A percentile compares a stretch with the other conserved stretches of the same genome.
Evolutionary conservation across 2,113 vertebrate genomes (phyloP).

Genomic region (Nothobranchius furzeri): DNA sequence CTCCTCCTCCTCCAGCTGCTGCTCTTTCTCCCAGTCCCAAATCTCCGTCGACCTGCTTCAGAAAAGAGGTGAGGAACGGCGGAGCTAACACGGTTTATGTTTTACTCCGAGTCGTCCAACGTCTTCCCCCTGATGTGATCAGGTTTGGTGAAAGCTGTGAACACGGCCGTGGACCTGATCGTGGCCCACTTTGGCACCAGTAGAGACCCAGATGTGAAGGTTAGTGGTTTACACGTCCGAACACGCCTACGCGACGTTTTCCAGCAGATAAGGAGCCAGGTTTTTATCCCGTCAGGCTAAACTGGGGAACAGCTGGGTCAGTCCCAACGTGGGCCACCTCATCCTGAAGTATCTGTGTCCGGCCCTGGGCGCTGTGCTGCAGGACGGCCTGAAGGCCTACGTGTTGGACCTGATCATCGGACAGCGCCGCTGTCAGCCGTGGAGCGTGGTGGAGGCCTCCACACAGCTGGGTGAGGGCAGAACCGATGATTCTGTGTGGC

Average conservation of each 20-base stretch:
- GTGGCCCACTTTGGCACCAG: conserved; percentile 97
- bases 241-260: background rate
- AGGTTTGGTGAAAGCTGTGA: conserved; percentile 94
- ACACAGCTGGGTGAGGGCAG: conserved; percentile 79
- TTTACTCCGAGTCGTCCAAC: no score
- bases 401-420: conserved; percentile 94
- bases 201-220: conserved; percentile 93
- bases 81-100: no score
- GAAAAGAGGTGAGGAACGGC: conserved; percentile 83
- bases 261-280: background rate
- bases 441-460: conserved; percentile 95
- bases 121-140: conserved; percentile 1
- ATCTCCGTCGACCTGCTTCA: conserved; percentile 89
- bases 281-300: conserved; percentile 83
- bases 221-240: conserved; percentile 47
- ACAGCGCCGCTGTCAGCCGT: conserved; percentile 90
- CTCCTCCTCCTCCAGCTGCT: conserved; percentile 77
- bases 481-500: no score
- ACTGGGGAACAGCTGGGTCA: conserved; percentile 96
- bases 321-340: conserved; percentile 95
- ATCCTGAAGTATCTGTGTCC: conserved; percentile 97
- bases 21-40: conserved; percentile 79
- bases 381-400: conserved; percentile 91
- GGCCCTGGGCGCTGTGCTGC: conserved; percentile 87
- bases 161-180: conserved; percentile 94